Conservation (phyloP, 2,797 vertebrate genomes). For the Cygnus olor region DNA sequence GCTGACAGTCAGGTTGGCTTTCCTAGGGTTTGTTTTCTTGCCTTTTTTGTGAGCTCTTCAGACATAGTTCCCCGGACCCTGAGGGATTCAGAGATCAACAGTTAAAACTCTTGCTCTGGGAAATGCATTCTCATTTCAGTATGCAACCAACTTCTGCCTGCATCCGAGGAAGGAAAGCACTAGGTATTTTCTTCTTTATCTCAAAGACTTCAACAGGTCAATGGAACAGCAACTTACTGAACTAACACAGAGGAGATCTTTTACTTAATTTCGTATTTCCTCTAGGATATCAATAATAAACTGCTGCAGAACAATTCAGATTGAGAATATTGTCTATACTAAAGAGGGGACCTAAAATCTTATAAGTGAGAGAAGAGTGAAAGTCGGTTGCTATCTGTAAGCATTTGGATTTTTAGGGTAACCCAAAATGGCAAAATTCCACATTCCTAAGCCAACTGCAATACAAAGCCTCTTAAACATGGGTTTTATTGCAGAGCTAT, state of each 20-base stretch:
- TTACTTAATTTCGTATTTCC: not conserved
- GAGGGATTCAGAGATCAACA: not conserved
- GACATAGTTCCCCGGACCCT: not conserved
- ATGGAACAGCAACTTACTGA: not conserved
- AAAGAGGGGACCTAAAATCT: not conserved
- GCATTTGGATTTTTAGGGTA: not conserved
- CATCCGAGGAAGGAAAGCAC: not conserved
- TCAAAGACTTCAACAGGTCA: not conserved
- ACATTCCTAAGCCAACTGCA: not conserved
- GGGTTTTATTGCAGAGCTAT: conserved; percentile 2
- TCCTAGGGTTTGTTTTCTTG: not conserved
- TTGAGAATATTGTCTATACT: not conserved
- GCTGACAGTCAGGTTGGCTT: not conserved
- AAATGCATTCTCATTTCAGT: not conserved
- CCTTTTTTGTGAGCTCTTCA: not conserved
- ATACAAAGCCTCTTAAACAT: not conserved
- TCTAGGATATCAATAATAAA: not conserved
- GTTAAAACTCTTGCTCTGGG: not conserved
- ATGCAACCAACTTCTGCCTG: not conserved
- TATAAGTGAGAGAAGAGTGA: not conserved
- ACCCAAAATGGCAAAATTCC: not conserved
- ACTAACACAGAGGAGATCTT: not conserved
- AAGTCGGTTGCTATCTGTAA: not conserved
- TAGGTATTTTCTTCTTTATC: not conserved
- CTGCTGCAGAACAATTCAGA: not conserved